Conservation (phyloP, 2,888 invertebrate species). For the Oxyteleia sp. region DNA sequence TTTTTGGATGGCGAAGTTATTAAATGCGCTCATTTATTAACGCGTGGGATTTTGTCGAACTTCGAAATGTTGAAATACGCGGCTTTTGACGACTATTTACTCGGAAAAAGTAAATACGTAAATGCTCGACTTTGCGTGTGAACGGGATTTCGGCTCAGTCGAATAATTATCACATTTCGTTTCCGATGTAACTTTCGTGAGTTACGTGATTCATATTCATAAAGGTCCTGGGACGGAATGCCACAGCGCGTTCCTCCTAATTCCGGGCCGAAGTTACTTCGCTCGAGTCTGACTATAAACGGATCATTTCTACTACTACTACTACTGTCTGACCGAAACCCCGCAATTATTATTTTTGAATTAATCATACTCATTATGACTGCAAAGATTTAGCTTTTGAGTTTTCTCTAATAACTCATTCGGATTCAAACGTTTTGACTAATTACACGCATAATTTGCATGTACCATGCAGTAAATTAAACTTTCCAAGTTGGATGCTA, state of each 20-base stretch:
- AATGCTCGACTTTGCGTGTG: slow-evolving; percentile 1
- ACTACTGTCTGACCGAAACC: slow-evolving; percentile 18
- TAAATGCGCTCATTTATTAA: too few species aligned
- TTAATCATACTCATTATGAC: slow-evolving; percentile 31
- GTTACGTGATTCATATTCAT: slow-evolving; percentile 45
- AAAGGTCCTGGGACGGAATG: slow-evolving; percentile 22
- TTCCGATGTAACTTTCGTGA: slow-evolving; percentile 25
- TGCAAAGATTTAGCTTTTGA: slow-evolving; percentile 20
- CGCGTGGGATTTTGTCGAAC: too few species aligned
- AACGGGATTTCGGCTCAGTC: slow-evolving; percentile 2
- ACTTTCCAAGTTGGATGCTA: too few species aligned
- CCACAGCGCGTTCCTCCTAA: slow-evolving; percentile 11
- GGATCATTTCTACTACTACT: slow-evolving; percentile 25
- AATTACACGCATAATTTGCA: background rate
- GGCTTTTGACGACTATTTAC: too few species aligned
- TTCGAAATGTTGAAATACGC: too few species aligned
- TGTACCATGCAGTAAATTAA: background rate
- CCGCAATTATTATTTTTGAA: slow-evolving; percentile 36
- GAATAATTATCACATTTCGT: slow-evolving; percentile 31
- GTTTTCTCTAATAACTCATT: slow-evolving; percentile 24
- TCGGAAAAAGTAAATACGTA: background rate
- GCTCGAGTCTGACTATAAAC: slow-evolving; percentile 16
- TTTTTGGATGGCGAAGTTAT: background rate
- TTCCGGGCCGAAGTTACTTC: slow-evolving; percentile 1
- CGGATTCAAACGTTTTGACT: slow-evolving; percentile 9